Percentiles rank a stretch among this genome's conserved stretches.
Evolutionary conservation across 2,797 vertebrate genomes (phyloP).

Genomic region (Ptychobarbus kaznakovi): DNA sequence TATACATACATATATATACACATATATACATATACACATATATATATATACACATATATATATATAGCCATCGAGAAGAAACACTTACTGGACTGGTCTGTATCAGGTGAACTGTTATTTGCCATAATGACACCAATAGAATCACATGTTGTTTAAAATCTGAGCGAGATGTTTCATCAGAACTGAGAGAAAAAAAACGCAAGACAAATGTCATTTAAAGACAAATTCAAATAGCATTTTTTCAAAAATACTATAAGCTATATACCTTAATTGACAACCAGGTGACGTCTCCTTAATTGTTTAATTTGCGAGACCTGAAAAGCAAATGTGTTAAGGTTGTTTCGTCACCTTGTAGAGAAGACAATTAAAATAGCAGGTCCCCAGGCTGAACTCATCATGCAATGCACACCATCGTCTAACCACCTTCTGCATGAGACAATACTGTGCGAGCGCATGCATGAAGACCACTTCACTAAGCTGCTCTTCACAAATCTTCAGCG

Average conservation of each 20-base stretch:
- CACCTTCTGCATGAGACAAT: neutral
- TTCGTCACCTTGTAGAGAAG: constrained; percentile 26
- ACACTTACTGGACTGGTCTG: rapidly evolving
- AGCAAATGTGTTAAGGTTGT: neutral
- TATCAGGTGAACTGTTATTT: neutral
- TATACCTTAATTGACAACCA: neutral
- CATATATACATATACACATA: too few species aligned
- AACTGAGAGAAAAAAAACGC: neutral
- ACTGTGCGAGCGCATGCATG: neutral
- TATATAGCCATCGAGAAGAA: neutral
- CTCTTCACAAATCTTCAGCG: neutral
- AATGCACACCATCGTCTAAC: neutral
- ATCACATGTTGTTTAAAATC: constrained; percentile 17
- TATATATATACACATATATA: too few species aligned
- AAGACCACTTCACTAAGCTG: constrained; percentile 32
- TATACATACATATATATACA: too few species aligned
- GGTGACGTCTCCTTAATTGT: neutral
- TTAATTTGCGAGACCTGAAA: neutral
- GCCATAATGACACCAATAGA: neutral
- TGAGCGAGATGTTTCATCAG: neutral
- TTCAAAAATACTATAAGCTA: neutral
- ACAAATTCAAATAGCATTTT: neutral
- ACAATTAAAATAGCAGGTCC: neutral
- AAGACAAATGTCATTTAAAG: neutral
- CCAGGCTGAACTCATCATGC: neutral